Percentiles rank a stretch among this genome's conserved stretches.
These are phyloP conservation scores for Pagrus major DNA, from an alignment of 2,113 vertebrate genomes.

Conservation along the genomic window DNA sequence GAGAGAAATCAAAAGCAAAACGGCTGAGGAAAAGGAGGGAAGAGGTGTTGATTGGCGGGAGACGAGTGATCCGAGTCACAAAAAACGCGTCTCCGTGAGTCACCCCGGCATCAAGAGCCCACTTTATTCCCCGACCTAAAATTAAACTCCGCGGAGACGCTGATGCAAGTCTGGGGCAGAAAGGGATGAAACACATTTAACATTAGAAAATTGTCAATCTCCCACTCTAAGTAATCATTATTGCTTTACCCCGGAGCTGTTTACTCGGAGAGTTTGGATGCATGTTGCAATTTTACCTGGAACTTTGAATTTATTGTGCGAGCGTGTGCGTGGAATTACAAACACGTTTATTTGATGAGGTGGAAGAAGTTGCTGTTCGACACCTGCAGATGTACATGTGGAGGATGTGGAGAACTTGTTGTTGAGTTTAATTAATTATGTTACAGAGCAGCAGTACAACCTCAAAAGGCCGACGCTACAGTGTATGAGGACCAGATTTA, in stretches of 20 bases:
- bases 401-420: neutral
- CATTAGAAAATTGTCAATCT: conserved; percentile 41
- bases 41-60: neutral
- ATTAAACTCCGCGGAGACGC: conserved; percentile 36
- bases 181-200: conserved; percentile 10
- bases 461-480: too few species aligned
- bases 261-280: conserved; percentile 36
- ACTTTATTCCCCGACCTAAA: conserved; percentile 22
- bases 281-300: conserved; percentile 31
- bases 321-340: conserved; percentile 20
- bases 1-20: conserved; percentile 28
- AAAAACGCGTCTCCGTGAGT: neutral
- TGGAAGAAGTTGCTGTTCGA: neutral
- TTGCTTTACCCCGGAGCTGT: conserved; percentile 15
- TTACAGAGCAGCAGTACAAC: too few species aligned
- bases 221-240: conserved; percentile 40
- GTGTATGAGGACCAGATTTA: neutral
- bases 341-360: neutral
- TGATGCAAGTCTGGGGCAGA: conserved; percentile 16
- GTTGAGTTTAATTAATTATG: too few species aligned
- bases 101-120: conserved; percentile 19
- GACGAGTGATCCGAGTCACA: neutral
- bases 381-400: neutral
- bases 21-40: neutral
- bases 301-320: conserved; percentile 29